phyloP scores from a whole-genome alignment of 2,888 invertebrate species.

The Heliconius cydno region DNA sequence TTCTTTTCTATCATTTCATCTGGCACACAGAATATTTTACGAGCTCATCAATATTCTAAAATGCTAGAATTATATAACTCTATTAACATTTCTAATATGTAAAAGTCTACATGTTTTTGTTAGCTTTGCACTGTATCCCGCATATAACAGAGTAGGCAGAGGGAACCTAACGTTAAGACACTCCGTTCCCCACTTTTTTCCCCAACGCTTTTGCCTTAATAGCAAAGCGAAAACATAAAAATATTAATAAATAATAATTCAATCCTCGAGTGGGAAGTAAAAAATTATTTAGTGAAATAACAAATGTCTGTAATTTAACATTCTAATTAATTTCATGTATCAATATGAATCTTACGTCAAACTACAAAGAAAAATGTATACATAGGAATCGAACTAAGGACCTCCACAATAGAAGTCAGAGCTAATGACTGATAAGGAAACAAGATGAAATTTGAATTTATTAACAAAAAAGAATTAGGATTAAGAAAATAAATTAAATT shows the following conservation, averaged over 20 bases:
- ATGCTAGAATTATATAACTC: neutral
- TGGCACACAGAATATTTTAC: neutral
- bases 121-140: neutral
- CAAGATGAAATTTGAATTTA: too few relatives aligned
- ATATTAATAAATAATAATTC: neutral
- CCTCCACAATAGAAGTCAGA: too few relatives aligned
- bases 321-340: neutral
- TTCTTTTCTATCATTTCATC: neutral
- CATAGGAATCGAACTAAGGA: too few relatives aligned
- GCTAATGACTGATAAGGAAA: too few relatives aligned
- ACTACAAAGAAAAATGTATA: neutral
- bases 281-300: too few relatives aligned
- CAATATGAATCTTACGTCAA: neutral
- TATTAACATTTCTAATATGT: neutral
- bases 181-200: neutral
- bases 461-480: too few relatives aligned
- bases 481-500: too few relatives aligned
- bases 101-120: neutral
- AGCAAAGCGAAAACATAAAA: neutral
- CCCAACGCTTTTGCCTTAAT: neutral
- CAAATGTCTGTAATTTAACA: neutral
- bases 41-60: neutral
- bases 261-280: neutral
- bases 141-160: neutral
- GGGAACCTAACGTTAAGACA: neutral